Percentiles rank a stretch among this genome's conserved stretches.
These are phyloP conservation scores for Tenthredo mesomela DNA, from an alignment of 2,888 invertebrate species.

Conservation along the genomic window DNA sequence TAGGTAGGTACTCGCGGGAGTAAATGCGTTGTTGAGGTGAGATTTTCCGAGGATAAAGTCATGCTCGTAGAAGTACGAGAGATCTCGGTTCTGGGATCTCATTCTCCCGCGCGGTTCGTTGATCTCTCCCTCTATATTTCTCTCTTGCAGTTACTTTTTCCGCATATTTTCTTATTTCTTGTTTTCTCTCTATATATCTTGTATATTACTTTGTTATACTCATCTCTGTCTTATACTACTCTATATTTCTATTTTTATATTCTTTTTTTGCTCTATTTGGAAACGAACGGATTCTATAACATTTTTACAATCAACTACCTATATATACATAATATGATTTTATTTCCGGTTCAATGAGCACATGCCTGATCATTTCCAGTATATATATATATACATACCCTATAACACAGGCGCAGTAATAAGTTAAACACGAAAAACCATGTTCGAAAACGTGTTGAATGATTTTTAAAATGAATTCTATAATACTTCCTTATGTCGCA, in stretches of 20 bases:
- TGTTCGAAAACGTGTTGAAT: background rate
- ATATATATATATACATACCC: too few species aligned
- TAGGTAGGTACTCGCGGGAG: background rate
- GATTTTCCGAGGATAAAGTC: conserved; percentile 45
- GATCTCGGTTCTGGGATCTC: conserved; percentile 35
- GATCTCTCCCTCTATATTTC: conserved; percentile 8
- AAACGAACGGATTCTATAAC: background rate
- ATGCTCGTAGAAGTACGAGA: conserved; percentile 18
- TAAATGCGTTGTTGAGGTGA: background rate
- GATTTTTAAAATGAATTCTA: background rate
- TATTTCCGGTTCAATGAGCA: background rate
- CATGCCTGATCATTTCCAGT: background rate
- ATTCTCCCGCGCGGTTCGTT: conserved; percentile 37
- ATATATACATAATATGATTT: background rate
- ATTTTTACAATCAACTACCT: background rate
- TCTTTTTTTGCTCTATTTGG: background rate
- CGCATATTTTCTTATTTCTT: background rate
- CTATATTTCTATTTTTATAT: background rate
- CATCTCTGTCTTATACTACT: background rate
- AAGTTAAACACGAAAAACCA: background rate
- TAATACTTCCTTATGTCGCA: background rate
- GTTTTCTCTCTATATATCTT: background rate
- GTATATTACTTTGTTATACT: background rate
- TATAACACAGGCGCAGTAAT: background rate
- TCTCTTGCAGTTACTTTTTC: background rate